Evolutionary conservation across 2,888 invertebrate species (phyloP).

Genomic region (Liopterus haemorrhoidalis): DNA sequence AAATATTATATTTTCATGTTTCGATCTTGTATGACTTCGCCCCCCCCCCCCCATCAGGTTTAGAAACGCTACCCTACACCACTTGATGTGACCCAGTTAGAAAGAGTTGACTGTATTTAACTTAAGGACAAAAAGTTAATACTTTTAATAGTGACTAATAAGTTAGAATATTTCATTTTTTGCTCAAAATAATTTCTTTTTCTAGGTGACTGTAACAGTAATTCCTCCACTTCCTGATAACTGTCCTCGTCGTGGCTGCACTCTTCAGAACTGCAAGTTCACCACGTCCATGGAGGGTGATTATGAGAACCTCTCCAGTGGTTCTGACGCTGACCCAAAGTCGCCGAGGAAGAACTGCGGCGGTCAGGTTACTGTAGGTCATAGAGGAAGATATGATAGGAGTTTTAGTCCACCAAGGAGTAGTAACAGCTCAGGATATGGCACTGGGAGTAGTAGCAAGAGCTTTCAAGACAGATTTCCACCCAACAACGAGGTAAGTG

Average conservation of each 20-base stretch:
- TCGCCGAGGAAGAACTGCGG: conserved; percentile 46
- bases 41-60: too few relatives aligned
- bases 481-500: conserved; percentile 44
- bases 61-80: too few relatives aligned
- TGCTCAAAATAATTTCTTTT: too few relatives aligned
- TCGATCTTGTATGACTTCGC: too few relatives aligned
- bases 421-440: conserved; percentile 77
- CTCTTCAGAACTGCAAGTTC: conserved; percentile 59
- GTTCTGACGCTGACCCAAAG: conserved; percentile 43
- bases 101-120: too few relatives aligned
- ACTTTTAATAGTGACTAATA: too few relatives aligned
- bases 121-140: too few relatives aligned
- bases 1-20: too few relatives aligned
- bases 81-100: too few relatives aligned
- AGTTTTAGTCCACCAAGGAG: conserved; percentile 68
- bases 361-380: conserved; percentile 52
- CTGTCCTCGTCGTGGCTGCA: conserved; percentile 62
- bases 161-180: too few relatives aligned
- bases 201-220: conserved; percentile 79
- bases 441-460: conserved; percentile 62
- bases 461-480: conserved; percentile 43
- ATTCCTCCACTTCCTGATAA: conserved; percentile 69
- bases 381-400: conserved; percentile 65
- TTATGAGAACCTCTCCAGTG: conserved; percentile 59
- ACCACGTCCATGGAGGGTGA: conserved; percentile 56